These are phyloP conservation scores for Tenodera sinensis DNA, from an alignment of 2,888 invertebrate species.

Conservation along the genomic window DNA sequence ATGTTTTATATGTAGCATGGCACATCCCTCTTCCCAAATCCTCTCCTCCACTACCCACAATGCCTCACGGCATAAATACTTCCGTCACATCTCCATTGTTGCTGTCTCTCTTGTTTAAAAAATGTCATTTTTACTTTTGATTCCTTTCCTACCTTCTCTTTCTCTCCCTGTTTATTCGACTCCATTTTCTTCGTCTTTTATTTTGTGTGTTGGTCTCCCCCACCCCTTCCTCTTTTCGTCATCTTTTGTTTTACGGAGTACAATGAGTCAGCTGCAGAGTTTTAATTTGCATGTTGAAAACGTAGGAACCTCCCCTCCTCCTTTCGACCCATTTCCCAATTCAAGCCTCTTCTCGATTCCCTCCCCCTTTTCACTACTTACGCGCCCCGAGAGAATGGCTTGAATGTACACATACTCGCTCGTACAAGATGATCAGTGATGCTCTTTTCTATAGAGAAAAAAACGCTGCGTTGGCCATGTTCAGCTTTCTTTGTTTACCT, in stretches of 20 bases:
- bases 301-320: neutral
- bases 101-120: neutral
- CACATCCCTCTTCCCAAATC: neutral
- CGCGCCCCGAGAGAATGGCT: neutral
- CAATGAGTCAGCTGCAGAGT: neutral
- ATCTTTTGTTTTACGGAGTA: neutral
- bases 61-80: neutral
- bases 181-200: neutral
- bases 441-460: neutral
- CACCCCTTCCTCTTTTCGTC: neutral
- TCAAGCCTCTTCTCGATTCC: neutral
- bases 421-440: neutral
- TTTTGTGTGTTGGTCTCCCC: constrained; percentile 1
- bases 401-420: neutral
- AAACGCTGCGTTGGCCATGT: neutral
- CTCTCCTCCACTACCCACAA: neutral
- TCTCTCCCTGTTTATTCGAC: neutral
- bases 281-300: constrained; percentile 6
- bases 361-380: neutral
- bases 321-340: neutral
- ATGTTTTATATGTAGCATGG: neutral
- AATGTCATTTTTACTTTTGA: neutral
- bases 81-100: neutral
- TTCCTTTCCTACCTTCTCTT: neutral
- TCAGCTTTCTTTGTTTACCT: neutral